Percentiles rank a stretch among this genome's conserved stretches.
phyloP scores from a whole-genome alignment of 1,140 invertebrate genomes.

The Rhopalosiphum padi region DNA sequence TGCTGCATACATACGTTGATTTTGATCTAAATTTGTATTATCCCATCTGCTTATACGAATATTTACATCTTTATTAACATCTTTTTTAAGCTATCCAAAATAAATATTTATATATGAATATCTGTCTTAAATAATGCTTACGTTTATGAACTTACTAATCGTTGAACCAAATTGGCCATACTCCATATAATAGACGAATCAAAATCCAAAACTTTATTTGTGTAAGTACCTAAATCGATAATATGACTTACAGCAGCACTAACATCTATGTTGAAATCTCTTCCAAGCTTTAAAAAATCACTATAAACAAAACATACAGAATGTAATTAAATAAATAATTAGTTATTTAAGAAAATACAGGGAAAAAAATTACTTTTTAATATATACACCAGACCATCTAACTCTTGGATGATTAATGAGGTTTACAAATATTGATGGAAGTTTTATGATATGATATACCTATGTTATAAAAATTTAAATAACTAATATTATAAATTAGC shows the following conservation, averaged over 20 bases:
- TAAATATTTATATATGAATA: background rate
- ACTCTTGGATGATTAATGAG: slow-evolving; percentile 42
- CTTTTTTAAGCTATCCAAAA: slow-evolving; percentile 25
- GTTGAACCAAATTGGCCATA: slow-evolving; percentile 31
- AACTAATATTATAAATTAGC: background rate
- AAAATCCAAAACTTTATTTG: slow-evolving; percentile 29
- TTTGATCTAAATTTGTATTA: background rate
- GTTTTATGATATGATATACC: slow-evolving; percentile 8
- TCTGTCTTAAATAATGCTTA: background rate
- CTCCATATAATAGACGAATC: slow-evolving; percentile 25
- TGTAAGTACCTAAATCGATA: slow-evolving; percentile 36
- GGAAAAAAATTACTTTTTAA: slow-evolving; percentile 45
- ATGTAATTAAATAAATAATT: background rate
- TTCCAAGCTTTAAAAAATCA: slow-evolving; percentile 44
- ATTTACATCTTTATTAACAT: slow-evolving; percentile 10
- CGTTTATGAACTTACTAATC: background rate
- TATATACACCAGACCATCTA: slow-evolving; percentile 42
- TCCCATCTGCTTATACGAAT: slow-evolving; percentile 30
- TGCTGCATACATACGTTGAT: slow-evolving; percentile 45
- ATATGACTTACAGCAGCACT: background rate
- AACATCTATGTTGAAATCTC: slow-evolving; percentile 40
- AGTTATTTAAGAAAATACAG: background rate
- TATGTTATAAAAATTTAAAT: slow-evolving; percentile 18
- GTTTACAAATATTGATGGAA: slow-evolving; percentile 16
- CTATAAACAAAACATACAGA: slow-evolving; percentile 22